A percentile compares a stretch with the other conserved stretches of the same genome.
phyloP scores from a whole-genome alignment of 53 echinoderm and acorn worm genomes.

The Paelopatides confundens region DNA sequence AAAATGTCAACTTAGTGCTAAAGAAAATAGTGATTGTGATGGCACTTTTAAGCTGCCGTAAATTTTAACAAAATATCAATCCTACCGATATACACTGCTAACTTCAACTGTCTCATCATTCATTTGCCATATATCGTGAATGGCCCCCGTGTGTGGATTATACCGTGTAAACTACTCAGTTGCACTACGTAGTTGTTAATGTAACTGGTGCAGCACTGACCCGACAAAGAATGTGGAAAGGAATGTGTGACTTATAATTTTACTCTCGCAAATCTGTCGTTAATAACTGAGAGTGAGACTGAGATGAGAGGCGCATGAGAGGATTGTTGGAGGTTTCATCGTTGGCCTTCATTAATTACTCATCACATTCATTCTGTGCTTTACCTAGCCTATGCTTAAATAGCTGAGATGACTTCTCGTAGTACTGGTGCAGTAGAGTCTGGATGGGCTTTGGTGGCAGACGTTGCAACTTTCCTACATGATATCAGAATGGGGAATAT shows the following conservation, averaged over 20 bases:
- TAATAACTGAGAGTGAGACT: too few relatives aligned
- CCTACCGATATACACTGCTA: too few relatives aligned
- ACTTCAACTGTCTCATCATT: too few relatives aligned
- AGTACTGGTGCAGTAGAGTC: constrained; percentile 32
- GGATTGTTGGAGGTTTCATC: neutral
- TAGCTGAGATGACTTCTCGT: constrained; percentile 26
- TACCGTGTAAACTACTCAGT: too few relatives aligned
- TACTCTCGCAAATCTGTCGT: neutral
- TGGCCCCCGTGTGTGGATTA: too few relatives aligned
- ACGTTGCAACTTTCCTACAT: constrained; percentile 25
- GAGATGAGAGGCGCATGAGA: neutral
- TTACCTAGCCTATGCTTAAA: constrained; percentile 12
- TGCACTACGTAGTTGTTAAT: too few relatives aligned
- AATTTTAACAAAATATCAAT: too few relatives aligned
- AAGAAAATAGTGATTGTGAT: too few relatives aligned
- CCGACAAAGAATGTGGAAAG: neutral
- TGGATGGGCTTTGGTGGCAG: neutral
- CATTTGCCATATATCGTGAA: too few relatives aligned
- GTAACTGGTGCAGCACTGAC: neutral
- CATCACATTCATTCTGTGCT: neutral
- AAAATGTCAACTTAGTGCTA: too few relatives aligned
- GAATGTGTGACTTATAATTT: constrained; percentile 7
- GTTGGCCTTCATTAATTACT: constrained; percentile 26
- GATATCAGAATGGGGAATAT: constrained; percentile 59
- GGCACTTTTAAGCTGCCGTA: too few relatives aligned